Evolutionary conservation across 2,113 vertebrate species (phyloP).

Genomic region (Oriolus oriolus): DNA sequence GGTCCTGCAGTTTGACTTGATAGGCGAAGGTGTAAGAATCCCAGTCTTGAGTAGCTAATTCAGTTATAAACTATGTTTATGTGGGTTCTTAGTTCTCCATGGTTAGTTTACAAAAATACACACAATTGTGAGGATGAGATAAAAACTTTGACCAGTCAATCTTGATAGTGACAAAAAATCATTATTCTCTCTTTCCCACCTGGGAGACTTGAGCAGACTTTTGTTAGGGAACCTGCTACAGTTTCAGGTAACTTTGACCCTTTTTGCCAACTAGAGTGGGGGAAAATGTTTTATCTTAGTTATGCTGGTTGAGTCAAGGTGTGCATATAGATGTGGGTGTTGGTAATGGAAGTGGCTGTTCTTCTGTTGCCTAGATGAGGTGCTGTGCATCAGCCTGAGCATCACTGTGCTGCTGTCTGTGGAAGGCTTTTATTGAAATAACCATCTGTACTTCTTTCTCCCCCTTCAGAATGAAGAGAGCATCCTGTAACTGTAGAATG

Average conservation of each 20-base stretch:
- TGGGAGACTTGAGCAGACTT: not conserved
- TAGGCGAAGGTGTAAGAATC: not conserved
- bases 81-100: not conserved
- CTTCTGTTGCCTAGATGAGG: not conserved
- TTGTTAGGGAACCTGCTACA: not conserved
- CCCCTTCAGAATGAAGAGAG: not conserved
- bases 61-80: fast-evolving
- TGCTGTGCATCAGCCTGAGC: not conserved
- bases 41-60: not conserved
- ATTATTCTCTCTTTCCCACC: not conserved
- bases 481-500: not conserved
- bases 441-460: not conserved
- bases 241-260: not conserved
- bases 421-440: not conserved
- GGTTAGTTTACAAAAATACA: not conserved
- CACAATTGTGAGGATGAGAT: not conserved
- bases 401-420: not conserved
- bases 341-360: not conserved
- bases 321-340: not conserved
- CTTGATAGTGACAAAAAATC: not conserved
- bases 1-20: not conserved
- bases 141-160: not conserved
- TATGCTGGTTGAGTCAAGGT: not conserved
- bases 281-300: not conserved
- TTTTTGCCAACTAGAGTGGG: not conserved